These are phyloP conservation scores for Cromileptes altivelis DNA, from an alignment of 2,113 vertebrate species.

Conservation along the genomic window DNA sequence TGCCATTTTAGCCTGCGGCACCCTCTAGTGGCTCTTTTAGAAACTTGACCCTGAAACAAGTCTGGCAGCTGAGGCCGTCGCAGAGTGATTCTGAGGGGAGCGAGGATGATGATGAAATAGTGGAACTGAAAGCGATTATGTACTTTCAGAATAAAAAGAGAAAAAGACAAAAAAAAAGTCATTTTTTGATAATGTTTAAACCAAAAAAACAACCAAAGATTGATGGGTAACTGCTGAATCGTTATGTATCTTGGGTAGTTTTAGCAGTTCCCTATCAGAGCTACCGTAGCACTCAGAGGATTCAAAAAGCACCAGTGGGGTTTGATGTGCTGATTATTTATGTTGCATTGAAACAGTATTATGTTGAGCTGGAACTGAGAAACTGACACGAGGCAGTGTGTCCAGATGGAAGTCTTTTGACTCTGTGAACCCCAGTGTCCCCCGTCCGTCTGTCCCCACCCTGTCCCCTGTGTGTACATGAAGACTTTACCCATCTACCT, in stretches of 20 bases:
- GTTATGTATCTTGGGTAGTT: slow-evolving; percentile 72
- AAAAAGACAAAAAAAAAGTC: slow-evolving; percentile 13
- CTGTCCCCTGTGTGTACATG: slow-evolving; percentile 75
- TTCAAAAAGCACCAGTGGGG: slow-evolving; percentile 68
- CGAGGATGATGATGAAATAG: slow-evolving; percentile 28
- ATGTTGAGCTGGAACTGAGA: slow-evolving; percentile 81
- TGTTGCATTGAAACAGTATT: slow-evolving; percentile 64
- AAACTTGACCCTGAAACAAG: slow-evolving; percentile 47
- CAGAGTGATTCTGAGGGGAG: slow-evolving; percentile 34
- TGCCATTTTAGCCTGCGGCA: slow-evolving; percentile 69
- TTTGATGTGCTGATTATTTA: slow-evolving; percentile 66
- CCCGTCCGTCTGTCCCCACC: slow-evolving; percentile 43
- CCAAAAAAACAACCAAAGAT: slow-evolving; percentile 79
- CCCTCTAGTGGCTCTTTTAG: slow-evolving; percentile 76
- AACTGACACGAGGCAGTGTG: slow-evolving; percentile 79
- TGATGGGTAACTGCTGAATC: slow-evolving; percentile 75
- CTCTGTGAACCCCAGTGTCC: slow-evolving; percentile 64
- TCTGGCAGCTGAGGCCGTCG: slow-evolving; percentile 36
- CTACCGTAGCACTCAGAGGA: slow-evolving; percentile 79
- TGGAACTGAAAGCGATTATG: slow-evolving; percentile 38
- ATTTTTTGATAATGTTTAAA: slow-evolving; percentile 60
- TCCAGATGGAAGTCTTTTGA: slow-evolving; percentile 79
- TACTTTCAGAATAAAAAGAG: slow-evolving; percentile 48
- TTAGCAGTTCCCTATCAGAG: slow-evolving; percentile 73
- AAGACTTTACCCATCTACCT: slow-evolving; percentile 88